These are phyloP conservation scores for Hipposideros armiger DNA, from an alignment of 2,113 vertebrate species.

Conservation along the genomic window DNA sequence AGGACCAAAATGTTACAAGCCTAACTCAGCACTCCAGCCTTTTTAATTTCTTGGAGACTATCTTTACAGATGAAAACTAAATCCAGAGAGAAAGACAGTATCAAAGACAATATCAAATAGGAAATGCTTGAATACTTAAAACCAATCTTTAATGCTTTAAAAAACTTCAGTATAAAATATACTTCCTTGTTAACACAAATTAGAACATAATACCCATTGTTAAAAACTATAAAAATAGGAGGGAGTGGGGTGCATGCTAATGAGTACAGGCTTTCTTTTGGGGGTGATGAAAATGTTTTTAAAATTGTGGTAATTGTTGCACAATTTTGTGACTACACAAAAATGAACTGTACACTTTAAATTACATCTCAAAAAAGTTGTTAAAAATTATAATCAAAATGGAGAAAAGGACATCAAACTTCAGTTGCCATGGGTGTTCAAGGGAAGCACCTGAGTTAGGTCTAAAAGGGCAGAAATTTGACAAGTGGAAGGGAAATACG, in stretches of 20 bases:
- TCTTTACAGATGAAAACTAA: neutral
- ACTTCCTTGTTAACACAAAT: neutral
- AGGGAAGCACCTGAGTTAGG: neutral
- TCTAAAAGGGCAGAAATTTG: neutral
- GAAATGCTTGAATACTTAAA: slow-evolving; percentile 5
- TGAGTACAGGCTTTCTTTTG: neutral
- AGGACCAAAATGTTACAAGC: neutral
- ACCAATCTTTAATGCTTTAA: neutral
- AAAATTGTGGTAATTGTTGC: neutral
- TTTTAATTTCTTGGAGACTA: neutral
- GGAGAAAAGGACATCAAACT: neutral
- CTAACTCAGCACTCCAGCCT: neutral
- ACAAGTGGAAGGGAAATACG: neutral
- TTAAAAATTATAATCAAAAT: neutral
- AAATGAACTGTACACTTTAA: neutral
- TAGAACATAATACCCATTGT: slow-evolving; percentile 4
- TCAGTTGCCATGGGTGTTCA: neutral
- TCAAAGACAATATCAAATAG: neutral
- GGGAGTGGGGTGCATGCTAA: neutral
- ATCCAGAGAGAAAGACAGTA: neutral
- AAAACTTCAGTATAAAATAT: neutral
- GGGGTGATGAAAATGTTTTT: neutral
- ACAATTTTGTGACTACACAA: neutral
- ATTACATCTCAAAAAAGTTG: neutral
- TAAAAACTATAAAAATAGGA: neutral